Conservation (phyloP, 2,888 invertebrate species). For the Lepidonotus clava region DNA sequence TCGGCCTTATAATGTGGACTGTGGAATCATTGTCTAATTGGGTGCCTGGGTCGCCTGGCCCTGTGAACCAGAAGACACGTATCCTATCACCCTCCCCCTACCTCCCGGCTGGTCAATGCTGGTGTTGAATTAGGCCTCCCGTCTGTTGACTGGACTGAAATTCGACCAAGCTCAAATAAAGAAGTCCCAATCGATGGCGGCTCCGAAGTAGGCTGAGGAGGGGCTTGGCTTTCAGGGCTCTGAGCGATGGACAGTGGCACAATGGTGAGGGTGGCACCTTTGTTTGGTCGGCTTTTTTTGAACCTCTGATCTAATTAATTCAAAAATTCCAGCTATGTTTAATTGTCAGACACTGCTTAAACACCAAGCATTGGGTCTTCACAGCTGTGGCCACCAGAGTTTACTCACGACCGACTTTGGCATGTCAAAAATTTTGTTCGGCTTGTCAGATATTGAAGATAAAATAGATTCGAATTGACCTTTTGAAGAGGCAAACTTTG, state of each 20-base stretch:
- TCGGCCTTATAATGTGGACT: no score
- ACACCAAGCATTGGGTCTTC: background rate
- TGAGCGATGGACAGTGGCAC: constrained; percentile 14
- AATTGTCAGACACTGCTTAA: background rate
- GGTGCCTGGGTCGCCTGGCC: no score
- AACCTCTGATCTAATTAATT: constrained; percentile 35
- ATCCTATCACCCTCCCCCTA: background rate
- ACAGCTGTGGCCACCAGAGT: background rate
- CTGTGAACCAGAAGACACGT: no score
- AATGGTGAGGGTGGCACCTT: background rate
- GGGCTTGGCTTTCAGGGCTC: constrained; percentile 5
- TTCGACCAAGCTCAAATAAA: constrained; percentile 47
- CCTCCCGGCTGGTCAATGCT: background rate
- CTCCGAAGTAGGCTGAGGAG: background rate
- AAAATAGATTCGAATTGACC: no score
- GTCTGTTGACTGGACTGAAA: constrained; percentile 43
- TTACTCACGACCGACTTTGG: no score
- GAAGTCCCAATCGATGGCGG: constrained; percentile 14
- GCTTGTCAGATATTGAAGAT: no score
- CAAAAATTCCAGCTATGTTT: constrained; percentile 43
- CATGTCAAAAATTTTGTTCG: no score
- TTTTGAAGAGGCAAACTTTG: no score
- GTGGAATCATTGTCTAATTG: no score
- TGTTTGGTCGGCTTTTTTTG: constrained; percentile 30
- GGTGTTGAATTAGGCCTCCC: constrained; percentile 32